Base-by-base conservation (phyloP, 2,113 vertebrate species). In the Elephas maximus region DNA sequence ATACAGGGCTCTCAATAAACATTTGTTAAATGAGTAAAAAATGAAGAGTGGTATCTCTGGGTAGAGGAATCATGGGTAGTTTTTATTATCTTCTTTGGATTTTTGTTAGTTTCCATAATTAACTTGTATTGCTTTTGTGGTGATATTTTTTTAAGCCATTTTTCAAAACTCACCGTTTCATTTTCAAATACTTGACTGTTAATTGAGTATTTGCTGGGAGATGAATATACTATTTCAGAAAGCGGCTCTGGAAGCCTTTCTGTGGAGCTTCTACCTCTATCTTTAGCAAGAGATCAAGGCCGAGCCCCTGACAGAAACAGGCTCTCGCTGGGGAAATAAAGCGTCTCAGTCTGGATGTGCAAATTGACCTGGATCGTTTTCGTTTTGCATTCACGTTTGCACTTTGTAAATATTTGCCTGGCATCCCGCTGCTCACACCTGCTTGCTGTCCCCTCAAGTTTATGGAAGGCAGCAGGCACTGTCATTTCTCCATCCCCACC, bases 371-470 rank as follows among this genome's bases (percentile, higher is more conserved):
- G 90, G 91, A 44, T 96, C 37, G 0, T 44, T 97, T 97, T 67
- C 28, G 90, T 83, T 96, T 95, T 65, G 95, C 97, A 44, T 91
- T 91, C 97, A 96, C 88, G 91, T 97, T 92, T 89, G 97, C 98
- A 96, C 97, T 97, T 90, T 84, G 97, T 98, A 97, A 98, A 98
- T 97, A 97, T 98, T 97, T 97, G 97, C 97, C 96, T 80, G 96
- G 97, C 96, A 23, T 37, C 98, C 96, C 3, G 83, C 97, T 73
- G 98, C 79, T 98, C 69, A 77, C 97, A 98, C 97, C 98, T 98
- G 98, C 98, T 69, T 15, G 94, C 96, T 78, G 97, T 89, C 97
- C 97, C 96, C 81, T 95, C 96, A 62, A 86, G 95, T 92, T 90
- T 92, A 76, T 62, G 91, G 90, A 69, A 97, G 95, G 90, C 96